Percentiles rank a stretch among this genome's conserved stretches.
Evolutionary conservation across 2,113 vertebrate species (phyloP).

Genomic region (Australoheros scitulus): DNA sequence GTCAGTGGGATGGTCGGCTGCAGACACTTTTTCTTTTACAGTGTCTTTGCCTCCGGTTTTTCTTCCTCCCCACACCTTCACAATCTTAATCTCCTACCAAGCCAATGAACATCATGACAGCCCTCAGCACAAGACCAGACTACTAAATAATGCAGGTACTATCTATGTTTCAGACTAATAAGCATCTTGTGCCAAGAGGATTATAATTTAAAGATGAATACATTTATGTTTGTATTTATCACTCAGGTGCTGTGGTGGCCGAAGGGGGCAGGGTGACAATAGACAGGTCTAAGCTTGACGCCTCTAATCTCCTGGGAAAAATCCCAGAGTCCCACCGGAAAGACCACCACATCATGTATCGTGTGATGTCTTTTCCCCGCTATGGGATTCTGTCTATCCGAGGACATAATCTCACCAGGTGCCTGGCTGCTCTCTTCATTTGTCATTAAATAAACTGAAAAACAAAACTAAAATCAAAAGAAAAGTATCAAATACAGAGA

Average conservation of each 20-base stretch:
- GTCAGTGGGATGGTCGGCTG: constrained; percentile 76
- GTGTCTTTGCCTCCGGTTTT: constrained; percentile 82
- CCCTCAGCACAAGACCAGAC: constrained; percentile 68
- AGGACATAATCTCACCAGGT: constrained; percentile 83
- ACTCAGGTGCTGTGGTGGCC: constrained; percentile 83
- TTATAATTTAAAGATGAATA: not conserved
- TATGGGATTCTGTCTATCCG: constrained; percentile 81
- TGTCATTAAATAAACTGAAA: not conserved
- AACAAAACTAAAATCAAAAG: not conserved
- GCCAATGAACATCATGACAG: constrained; percentile 48
- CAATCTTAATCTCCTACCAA: constrained; percentile 83
- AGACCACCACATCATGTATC: constrained; percentile 84
- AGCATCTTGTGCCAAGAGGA: not conserved
- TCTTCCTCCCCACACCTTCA: constrained; percentile 82
- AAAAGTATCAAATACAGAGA: not conserved
- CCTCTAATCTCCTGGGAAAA: constrained; percentile 85
- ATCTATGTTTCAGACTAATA: not conserved
- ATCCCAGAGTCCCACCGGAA: constrained; percentile 76
- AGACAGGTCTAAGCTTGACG: constrained; percentile 86
- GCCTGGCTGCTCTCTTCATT: not conserved
- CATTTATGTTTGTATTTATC: constrained; percentile 5
- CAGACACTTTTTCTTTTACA: constrained; percentile 85
- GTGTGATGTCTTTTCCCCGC: constrained; percentile 81
- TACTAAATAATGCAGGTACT: constrained; percentile 86
- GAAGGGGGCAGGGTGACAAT: constrained; percentile 86